Percentiles rank a stretch among this genome's conserved stretches.
These are phyloP conservation scores for Tricholauxania praeusta DNA, from an alignment of 2,888 invertebrate species.

Conservation along the genomic window DNA sequence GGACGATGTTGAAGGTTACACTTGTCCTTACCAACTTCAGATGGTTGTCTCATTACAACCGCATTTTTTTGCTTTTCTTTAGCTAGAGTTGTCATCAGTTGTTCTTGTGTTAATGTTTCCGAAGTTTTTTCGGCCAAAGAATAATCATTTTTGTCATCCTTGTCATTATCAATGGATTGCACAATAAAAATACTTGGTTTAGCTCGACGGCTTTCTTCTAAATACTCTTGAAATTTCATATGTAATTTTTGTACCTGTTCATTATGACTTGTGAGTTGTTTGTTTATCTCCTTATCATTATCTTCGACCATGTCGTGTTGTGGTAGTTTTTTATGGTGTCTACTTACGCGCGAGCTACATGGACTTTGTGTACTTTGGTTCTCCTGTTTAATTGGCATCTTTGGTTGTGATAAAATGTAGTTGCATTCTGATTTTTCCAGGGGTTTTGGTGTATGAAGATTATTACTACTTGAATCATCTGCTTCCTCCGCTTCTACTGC, in stretches of 20 bases:
- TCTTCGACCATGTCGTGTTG: neutral
- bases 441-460: constrained; percentile 10
- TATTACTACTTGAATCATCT: constrained; percentile 29
- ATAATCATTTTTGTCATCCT: constrained; percentile 3
- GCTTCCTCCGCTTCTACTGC: constrained; percentile 10
- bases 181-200: constrained; percentile 64
- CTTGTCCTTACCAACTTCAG: neutral
- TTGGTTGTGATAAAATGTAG: constrained; percentile 32
- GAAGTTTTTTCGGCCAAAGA: neutral
- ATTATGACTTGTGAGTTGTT: constrained; percentile 29
- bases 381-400: constrained; percentile 19
- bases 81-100: constrained; percentile 31
- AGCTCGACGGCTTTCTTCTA: constrained; percentile 58
- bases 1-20: constrained; percentile 1
- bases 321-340: neutral
- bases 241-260: constrained; percentile 38
- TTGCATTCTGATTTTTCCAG: constrained; percentile 26
- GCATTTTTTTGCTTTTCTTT: constrained; percentile 24
- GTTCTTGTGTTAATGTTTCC: neutral
- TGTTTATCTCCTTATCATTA: neutral
- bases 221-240: constrained; percentile 52
- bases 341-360: neutral
- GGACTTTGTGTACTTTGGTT: neutral
- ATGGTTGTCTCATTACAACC: neutral
- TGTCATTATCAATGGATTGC: constrained; percentile 51